Base-by-base conservation (phyloP, 2,113 vertebrate species). In the Hippocampus mohnikei region DNA sequence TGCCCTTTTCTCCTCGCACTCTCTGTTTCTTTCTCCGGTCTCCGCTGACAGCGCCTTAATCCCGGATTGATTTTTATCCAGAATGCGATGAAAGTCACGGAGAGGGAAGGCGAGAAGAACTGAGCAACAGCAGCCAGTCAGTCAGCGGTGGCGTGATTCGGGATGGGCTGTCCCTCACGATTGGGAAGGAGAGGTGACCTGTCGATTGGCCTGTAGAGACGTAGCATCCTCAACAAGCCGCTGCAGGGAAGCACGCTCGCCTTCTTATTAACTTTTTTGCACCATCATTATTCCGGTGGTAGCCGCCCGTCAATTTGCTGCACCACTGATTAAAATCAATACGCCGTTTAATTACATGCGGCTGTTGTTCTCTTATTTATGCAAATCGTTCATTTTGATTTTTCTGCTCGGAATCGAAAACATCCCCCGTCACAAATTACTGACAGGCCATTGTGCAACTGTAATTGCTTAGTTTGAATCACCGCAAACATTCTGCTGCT, bases 41-140 rank as follows among this genome's bases (percentile, higher is more conserved):
- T 85, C 81, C 85, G 77, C 86, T 82, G 78, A 87, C 86, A 86
- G 69, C 58, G 74, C 78, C 73, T 73, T 83, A 72, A 73, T 81
- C 72, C 64, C 71, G 70, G 80, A 87, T 84, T 83, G 83, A 88
- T 88, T 87, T 78, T 77, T 69, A 75, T 66, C 71, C 81, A 85
- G 76, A 89, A 90, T 76, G 76, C 85, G 87, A 80, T 86, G 85
- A 88, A 90, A 85, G 82, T 79, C 82, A 84, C 42, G 29, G 69
- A 79, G 18, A 18, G 16, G 75, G 73, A 72, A 70, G 71, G 75
- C 64, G 60, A 62, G 16, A 81, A 75, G 69, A 74, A 82, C 70
- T 76, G 71, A 84, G 80, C 73, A 84, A 85, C 81, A 80, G 77
- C 80, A 75, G 79, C 72, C 69, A 84, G 79, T 75, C 70, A 84